phyloP scores from a whole-genome alignment of 2,113 vertebrate species.

The Daphoenositta chrysoptera region DNA sequence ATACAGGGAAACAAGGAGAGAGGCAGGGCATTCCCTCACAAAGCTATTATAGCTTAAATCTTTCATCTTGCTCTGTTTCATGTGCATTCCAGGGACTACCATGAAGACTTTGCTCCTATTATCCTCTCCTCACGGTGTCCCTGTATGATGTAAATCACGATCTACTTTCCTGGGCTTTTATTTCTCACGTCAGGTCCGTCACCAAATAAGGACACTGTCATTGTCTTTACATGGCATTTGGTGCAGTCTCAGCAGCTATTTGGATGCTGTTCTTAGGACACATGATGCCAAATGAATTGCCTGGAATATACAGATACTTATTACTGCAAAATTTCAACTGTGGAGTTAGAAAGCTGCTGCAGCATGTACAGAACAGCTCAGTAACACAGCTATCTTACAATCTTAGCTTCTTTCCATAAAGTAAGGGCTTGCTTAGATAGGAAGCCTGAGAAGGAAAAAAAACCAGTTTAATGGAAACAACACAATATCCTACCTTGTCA shows the following conservation, averaged over 20 bases:
- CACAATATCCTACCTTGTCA: neutral
- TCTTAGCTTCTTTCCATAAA: neutral
- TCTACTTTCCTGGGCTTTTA: neutral
- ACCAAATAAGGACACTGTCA: neutral
- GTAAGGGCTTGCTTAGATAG: neutral
- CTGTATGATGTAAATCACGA: neutral
- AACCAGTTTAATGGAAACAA: neutral
- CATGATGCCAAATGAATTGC: neutral
- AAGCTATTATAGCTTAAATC: neutral
- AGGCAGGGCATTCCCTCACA: neutral
- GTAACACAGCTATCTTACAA: neutral
- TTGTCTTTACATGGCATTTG: neutral
- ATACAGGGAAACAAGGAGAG: slow-evolving; percentile 17
- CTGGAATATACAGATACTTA: neutral
- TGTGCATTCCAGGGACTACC: neutral
- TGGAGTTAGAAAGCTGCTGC: neutral
- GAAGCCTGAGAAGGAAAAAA: neutral
- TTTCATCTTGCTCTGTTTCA: slow-evolving; percentile 3
- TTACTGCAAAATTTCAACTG: neutral
- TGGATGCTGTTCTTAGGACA: neutral
- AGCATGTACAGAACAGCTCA: neutral
- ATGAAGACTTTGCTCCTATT: neutral
- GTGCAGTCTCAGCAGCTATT: neutral
- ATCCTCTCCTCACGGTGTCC: neutral
- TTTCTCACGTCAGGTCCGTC: neutral